Evolutionary conservation across 2,888 invertebrate genomes (phyloP), one percentile per base, ranked within the genome.

Genomic region (Nowickia ferox): DNA sequence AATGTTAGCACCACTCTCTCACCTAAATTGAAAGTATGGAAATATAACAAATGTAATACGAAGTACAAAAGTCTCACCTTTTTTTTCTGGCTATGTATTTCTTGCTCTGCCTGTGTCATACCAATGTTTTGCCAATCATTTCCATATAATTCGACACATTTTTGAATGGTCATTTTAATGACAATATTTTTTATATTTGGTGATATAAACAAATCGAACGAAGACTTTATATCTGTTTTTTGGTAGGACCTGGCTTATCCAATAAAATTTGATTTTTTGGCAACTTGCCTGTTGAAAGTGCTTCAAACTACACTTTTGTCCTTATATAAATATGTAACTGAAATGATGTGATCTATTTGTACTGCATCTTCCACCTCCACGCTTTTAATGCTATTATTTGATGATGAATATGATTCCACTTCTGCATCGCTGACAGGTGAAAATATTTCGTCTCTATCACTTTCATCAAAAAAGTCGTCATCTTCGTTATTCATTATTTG

Each of bases 121-220:
- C 55, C 22, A 55, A 55, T 55, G 2, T 22, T 55, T 55, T 55
- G 40, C 40, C 15, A n/a, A 46, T 22, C n/a, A n/a, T n/a, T n/a
- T n/a, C n/a, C n/a, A n/a, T n/a, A n/a, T n/a, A n/a, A n/a, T n/a
- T n/a, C n/a, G 44, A 65, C 65, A 65, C 44, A 19, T 46, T 65
- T 65, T 48, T 65, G 65, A 46, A 46, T 61, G 15, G 61, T 61
- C 61, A 40, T 61, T 61, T 61, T 40, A 38, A 61, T 61, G 11
- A 61, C 40, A 61, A 61, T 61, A 61, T 61, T 61, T 55, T 55
- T 61, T 17, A 61, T 61, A 61, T 61, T 61, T 61, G 42, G 40
- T 42, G 61, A 40, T 61, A 46, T 65, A 61, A 61, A 61, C 40
- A 40, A 61, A 61, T 61, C 61, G 40, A 61, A 61, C 38, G 59